Base-by-base conservation (phyloP, 2,797 vertebrate genomes). In the Adelosebastes latens region DNA sequence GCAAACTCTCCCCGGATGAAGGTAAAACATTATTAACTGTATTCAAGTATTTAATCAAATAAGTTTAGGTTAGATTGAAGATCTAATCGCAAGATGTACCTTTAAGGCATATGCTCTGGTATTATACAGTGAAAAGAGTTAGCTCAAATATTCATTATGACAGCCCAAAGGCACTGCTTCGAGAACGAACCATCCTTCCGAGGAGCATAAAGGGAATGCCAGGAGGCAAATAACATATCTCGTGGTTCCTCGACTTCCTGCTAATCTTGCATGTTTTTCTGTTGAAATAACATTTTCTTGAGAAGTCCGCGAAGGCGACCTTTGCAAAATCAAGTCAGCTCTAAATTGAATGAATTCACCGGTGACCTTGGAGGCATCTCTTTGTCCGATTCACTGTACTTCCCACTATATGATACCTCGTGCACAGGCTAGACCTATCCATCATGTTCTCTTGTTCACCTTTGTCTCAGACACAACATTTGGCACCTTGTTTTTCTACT, bases 401-500 rank as follows among this genome's bases (percentile, higher is more conserved):
- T 68, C 66, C 77, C 71, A 74, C 71, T 65, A 12, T 81, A 80
- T 79, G 82, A 78, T 65, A 56, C 79, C 59, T 67, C 24, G 13
- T 34, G 55, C 73, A 27, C 74, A 20, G 81, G 46, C 77, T 14
- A 0, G 66, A 83, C 88, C 88, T 75, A 91, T 94, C 91, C 88
- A 89, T 94, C 88, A 90, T 81, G 77, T 87, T 90, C 79, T 77
- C 82, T 86, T 85, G 80, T 87, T 93, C 90, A 89, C 92, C 82
- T 92, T 92, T 92, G 91, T 92, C 90, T 87, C 80, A 6, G 34
- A 79, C 77, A 92, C 88, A 89, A 90, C 85, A 86, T 86, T 86
- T 87, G 34, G 73, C 88, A 82, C 85, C 92, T 86, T 88, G 82
- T 89, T 89, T 92, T 87, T 90, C 75, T 84, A 25, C 69, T 82